Evolutionary conservation across 2,797 vertebrate genomes (phyloP), one percentile per base, ranked within the genome.

Genomic region (Lophotriccus pileatus): DNA sequence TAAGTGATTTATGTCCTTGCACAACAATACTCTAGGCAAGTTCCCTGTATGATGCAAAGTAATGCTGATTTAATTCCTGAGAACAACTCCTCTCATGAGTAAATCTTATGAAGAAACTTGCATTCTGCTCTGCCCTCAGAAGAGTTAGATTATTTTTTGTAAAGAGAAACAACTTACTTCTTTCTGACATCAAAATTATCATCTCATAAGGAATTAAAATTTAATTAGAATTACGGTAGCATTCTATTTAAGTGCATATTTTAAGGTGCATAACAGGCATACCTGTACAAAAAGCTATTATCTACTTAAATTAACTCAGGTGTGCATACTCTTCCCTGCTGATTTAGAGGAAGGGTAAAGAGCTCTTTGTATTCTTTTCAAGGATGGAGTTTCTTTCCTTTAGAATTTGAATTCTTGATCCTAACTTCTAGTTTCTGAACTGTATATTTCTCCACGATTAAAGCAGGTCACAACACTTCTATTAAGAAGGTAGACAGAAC

Each of bases 201-300:
- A 21, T 66, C 93, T 93, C 88, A 84, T 75, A 94, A 91, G 37
- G 23, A 93, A 89, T 73, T 92, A 6, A 95, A 86, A 86, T 90
- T 95, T 93, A 91, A 95, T 95, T 96, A 91, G n/a, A 87, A 77
- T 85, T 91, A 90, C 24, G 79, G 68, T 81, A 80, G 30, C 56
- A 90, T 92, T 56, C 23, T 5, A 72, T 90, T 76, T 93, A 80
- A 95, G 85, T 92, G 69, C 28, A 74, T 73, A 87, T 94, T 97
- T 96, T 90, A 90, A 95, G 60, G 25, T 91, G 34, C 52, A 18
- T 47, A 95, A 94, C 25, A 68, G 70, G 23, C 64, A 76, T 72
- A 67, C 25, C 20, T 78, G 14, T 68, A 81, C 63, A 55, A 79
- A 89, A 89, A 85, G 4, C 14, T 93, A 96, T 94, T 84, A 62